These are phyloP conservation scores for Acyrthosiphon pisum DNA, from an alignment of 1,140 invertebrate genomes.

Conservation along the genomic window DNA sequence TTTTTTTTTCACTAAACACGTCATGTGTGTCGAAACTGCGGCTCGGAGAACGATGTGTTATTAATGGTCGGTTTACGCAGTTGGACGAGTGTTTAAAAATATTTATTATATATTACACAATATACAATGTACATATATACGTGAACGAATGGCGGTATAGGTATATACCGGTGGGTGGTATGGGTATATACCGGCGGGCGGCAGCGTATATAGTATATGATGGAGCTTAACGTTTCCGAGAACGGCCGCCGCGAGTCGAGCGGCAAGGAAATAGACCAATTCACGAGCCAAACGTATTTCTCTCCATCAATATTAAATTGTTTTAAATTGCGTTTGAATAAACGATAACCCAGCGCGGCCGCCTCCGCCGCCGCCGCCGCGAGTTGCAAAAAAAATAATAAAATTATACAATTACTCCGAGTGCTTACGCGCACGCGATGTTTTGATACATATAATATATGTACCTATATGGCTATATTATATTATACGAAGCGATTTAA, in stretches of 20 bases:
- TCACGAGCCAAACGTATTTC: not conserved
- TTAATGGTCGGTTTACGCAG: not conserved
- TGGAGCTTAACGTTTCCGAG: not conserved
- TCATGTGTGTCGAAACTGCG: no score
- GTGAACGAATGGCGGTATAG: no score
- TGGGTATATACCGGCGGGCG: no score
- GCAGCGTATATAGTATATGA: not conserved
- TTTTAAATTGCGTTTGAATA: conserved; percentile 5
- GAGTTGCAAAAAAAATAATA: not conserved
- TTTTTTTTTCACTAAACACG: not conserved
- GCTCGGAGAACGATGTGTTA: no score
- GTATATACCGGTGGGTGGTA: no score
- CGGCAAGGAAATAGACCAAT: not conserved
- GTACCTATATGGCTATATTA: no score
- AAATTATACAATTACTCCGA: not conserved
- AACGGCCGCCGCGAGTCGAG: not conserved
- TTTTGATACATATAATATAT: not conserved
- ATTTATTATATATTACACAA: not conserved
- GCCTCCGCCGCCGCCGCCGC: no score
- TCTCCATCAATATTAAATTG: conserved; percentile 8
- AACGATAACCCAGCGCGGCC: not conserved
- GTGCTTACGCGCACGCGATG: not conserved
- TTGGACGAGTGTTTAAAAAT: not conserved
- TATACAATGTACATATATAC: no score
- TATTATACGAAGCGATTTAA: not conserved